Conservation (phyloP, 2,888 invertebrate species). For the Xestia ashworthii region DNA sequence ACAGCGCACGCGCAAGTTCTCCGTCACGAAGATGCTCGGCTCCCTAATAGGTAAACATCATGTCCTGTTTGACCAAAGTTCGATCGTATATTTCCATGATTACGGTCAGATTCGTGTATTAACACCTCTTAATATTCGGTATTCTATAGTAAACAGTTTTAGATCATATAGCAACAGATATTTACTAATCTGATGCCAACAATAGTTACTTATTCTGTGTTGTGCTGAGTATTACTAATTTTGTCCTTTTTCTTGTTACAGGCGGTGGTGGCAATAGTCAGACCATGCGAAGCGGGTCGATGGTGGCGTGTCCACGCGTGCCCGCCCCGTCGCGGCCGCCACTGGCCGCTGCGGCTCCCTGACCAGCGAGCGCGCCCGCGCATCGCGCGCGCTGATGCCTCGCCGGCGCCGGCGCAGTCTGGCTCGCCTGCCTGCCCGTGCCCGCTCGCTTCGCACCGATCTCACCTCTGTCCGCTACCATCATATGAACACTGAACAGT, state of each 20-base stretch:
- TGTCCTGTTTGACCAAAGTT: slow-evolving; percentile 6
- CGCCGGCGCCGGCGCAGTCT: slow-evolving; percentile 80
- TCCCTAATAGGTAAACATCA: slow-evolving; percentile 91
- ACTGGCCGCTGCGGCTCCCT: slow-evolving; percentile 88
- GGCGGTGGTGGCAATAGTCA: slow-evolving; percentile 83
- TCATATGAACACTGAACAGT: slow-evolving; percentile 52
- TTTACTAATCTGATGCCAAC: background rate
- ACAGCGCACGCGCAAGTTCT: slow-evolving; percentile 93
- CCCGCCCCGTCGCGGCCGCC: slow-evolving; percentile 86
- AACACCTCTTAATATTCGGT: slow-evolving; percentile 5
- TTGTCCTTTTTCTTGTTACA: slow-evolving; percentile 60
- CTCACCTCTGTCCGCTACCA: slow-evolving; percentile 75
- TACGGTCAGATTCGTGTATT: slow-evolving; percentile 1
- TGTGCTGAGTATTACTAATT: slow-evolving; percentile 3
- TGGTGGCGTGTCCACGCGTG: slow-evolving; percentile 93
- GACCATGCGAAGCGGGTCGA: slow-evolving; percentile 84
- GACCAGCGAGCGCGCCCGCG: slow-evolving; percentile 83
- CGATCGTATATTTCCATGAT: background rate
- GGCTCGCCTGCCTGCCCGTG: slow-evolving; percentile 86
- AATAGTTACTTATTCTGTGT: background rate
- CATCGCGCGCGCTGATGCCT: slow-evolving; percentile 87
- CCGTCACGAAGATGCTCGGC: slow-evolving; percentile 95
- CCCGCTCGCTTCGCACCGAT: slow-evolving; percentile 75
- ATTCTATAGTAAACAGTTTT: background rate
- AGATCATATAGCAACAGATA: background rate